Evolutionary conservation across 2,888 invertebrate species (phyloP).

Genomic region (Mythimna impura): DNA sequence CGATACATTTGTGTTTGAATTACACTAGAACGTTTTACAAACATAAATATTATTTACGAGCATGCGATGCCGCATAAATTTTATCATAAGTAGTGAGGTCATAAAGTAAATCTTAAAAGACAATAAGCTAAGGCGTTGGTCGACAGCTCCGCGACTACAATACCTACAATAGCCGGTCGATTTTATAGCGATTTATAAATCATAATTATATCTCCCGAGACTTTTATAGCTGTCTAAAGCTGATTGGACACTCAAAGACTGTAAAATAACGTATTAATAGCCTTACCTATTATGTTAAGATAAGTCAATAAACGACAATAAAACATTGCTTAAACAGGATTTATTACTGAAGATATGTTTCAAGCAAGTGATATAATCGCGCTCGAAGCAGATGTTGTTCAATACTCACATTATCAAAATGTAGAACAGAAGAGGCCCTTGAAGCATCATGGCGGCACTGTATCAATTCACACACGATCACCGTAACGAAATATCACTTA

Average conservation of each 20-base stretch:
- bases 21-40: conserved; percentile 55
- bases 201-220: conserved; percentile 67
- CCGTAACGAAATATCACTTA: conserved; percentile 75
- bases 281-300: conserved; percentile 40
- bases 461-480: conserved; percentile 73
- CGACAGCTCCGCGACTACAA: conserved; percentile 64
- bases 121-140: conserved; percentile 70
- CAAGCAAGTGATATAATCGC: conserved; percentile 42
- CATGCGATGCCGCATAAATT: conserved; percentile 68
- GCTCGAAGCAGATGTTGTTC: conserved; percentile 55
- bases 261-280: conserved; percentile 36
- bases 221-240: conserved; percentile 62
- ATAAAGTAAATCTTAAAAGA: conserved; percentile 77
- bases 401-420: conserved; percentile 83
- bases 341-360: conserved; percentile 42
- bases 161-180: conserved; percentile 70
- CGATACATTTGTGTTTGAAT: conserved; percentile 53
- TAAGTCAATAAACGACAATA: conserved; percentile 65
- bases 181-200: conserved; percentile 74
- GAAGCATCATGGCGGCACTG: conserved; percentile 75
- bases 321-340: conserved; percentile 52
- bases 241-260: conserved; percentile 36
- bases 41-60: conserved; percentile 71
- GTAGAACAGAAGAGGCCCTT: conserved; percentile 77
- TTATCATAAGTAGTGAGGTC: conserved; percentile 66